These are phyloP conservation scores for Poecilia picta DNA, from an alignment of 2,797 vertebrate species.

Conservation along the genomic window DNA sequence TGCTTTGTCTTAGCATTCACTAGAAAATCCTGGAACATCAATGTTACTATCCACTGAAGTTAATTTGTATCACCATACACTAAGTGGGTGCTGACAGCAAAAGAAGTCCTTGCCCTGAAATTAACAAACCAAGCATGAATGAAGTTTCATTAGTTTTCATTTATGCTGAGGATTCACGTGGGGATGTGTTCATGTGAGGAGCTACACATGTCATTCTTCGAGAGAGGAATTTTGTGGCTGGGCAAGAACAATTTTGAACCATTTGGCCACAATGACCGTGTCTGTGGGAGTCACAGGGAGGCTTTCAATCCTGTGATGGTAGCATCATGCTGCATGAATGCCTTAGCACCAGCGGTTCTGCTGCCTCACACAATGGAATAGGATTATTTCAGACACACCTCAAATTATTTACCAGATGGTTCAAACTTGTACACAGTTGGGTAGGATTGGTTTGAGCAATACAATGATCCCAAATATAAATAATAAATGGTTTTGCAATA, in stretches of 20 bases:
- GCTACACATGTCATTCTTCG: background rate
- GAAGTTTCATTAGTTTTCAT: background rate
- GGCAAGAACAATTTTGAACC: background rate
- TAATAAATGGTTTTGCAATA: background rate
- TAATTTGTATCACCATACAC: background rate
- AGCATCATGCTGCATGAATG: background rate
- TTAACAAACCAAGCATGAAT: background rate
- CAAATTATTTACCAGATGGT: background rate
- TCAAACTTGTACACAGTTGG: background rate
- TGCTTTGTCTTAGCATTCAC: background rate
- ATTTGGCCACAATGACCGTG: background rate
- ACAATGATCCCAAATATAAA: background rate
- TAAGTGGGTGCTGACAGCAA: background rate
- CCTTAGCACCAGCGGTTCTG: background rate
- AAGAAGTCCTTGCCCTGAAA: background rate
- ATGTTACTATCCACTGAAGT: background rate
- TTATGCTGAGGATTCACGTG: too few species aligned
- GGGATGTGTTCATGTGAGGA: too few species aligned
- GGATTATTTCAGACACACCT: background rate
- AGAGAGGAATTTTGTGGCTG: background rate
- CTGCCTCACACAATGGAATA: background rate
- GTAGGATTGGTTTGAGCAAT: background rate
- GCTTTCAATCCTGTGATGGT: background rate
- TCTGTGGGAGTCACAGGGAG: background rate
- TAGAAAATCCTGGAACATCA: background rate